Evolutionary conservation across 2,113 vertebrate genomes (phyloP).

Genomic region (Acrocephalus arundinaceus): DNA sequence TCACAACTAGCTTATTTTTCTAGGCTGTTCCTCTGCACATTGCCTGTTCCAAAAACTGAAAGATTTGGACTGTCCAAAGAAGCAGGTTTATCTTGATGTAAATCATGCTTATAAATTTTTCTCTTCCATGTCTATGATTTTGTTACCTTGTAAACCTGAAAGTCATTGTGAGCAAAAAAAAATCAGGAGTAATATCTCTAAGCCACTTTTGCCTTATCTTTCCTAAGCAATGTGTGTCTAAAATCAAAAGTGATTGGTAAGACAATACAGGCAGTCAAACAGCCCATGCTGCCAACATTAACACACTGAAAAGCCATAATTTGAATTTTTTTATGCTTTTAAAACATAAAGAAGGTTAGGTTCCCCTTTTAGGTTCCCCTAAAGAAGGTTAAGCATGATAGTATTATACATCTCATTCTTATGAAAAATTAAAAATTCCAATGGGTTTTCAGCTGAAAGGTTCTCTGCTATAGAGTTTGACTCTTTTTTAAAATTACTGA

Average conservation of each 20-base stretch:
- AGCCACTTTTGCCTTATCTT: neutral
- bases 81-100: neutral
- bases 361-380: no score
- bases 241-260: neutral
- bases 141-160: neutral
- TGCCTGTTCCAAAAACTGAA: neutral
- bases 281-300: neutral
- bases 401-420: neutral
- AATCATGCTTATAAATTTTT: neutral
- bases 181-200: neutral
- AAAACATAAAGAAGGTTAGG: neutral
- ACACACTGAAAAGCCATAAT: neutral
- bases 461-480: neutral
- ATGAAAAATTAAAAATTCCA: neutral
- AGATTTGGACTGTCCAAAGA: neutral
- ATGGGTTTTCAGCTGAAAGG: neutral
- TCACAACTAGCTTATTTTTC: neutral
- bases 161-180: neutral
- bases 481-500: neutral
- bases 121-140: neutral
- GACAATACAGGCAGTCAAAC: neutral
- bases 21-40: neutral
- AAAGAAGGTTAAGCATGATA: neutral
- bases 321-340: neutral
- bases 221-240: neutral